Evolutionary conservation across 2,113 vertebrate species (phyloP).

Genomic region (Capreolus pygargus): DNA sequence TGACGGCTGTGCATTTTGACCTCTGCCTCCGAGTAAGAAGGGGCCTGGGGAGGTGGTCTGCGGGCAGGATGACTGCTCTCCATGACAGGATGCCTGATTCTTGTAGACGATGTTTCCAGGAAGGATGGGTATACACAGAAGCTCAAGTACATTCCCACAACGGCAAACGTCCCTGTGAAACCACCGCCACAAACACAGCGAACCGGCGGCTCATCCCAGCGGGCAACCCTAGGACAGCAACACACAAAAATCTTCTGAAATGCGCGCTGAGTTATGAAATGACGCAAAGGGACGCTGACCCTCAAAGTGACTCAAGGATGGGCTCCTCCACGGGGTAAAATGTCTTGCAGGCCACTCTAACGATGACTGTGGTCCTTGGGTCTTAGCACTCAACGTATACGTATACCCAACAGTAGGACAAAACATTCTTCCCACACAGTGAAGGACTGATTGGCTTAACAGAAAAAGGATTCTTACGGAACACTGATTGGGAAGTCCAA

Average conservation of each 20-base stretch:
- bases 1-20: background rate
- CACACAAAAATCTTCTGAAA: background rate
- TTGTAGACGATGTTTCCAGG: background rate
- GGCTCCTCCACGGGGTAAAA: background rate
- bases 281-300: background rate
- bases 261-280: background rate
- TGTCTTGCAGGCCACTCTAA: background rate
- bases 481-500: background rate
- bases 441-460: background rate
- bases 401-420: background rate
- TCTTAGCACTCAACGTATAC: background rate
- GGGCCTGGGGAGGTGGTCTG: background rate
- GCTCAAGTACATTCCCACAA: fast-evolving
- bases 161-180: background rate
- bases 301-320: background rate
- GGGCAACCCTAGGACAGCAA: background rate
- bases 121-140: fast-evolving
- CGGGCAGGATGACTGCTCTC: fast-evolving
- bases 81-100: fast-evolving
- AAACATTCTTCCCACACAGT: background rate
- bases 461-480: background rate
- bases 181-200: background rate
- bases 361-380: fast-evolving
- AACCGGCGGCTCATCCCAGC: fast-evolving
- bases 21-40: background rate